Evolutionary conservation across 2,113 vertebrate genomes (phyloP), one percentile per base, ranked within the genome.

Genomic region (Rhineura floridana): DNA sequence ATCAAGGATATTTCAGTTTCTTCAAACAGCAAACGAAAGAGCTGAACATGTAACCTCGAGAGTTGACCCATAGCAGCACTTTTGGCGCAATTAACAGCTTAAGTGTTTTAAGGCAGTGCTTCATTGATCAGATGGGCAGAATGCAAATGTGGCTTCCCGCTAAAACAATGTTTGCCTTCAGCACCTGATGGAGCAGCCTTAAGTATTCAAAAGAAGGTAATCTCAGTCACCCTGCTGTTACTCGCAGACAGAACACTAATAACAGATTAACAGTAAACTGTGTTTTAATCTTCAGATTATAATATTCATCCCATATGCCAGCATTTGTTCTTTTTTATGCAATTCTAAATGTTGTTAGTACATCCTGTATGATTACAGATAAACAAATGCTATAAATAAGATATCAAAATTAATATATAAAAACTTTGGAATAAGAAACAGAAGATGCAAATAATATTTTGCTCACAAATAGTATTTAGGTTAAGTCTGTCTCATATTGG

Each of bases 21-120:
- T 93, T 52, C 44, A 79, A 52, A 65, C 78, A 77, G 3, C 55
- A 83, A 23, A 55, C 84, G 44, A 28, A 81, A 23, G 33, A 12
- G 28, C 39, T 44, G 1, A 89, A 91, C 79, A 59, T 42, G 69
- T 0, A 6, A 25, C 17, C 42, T 83, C 25, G 2, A 39, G 70
- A 88, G 15, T 5, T 83, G 88, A 77, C 65, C 77, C 46, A 36
- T 6, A 83, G 13, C 76, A 59, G 48, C 46, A 78, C 89, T 93
- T 88, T 50, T 5, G 46, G 25, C 10, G 65, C 33, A 73, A 3
- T 89, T 81, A 90, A 69, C 12, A 83, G 82, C 28, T 65, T n/a
- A 87, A 69, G 36, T 89, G 55, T 50, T 70, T 90, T 62, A 86
- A 90, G 75, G 48, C 9, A 63, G 9, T 83, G 85, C 6, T 85